phyloP scores from a whole-genome alignment of 2,888 invertebrate genomes.

The Allophyes oxyacanthae region DNA sequence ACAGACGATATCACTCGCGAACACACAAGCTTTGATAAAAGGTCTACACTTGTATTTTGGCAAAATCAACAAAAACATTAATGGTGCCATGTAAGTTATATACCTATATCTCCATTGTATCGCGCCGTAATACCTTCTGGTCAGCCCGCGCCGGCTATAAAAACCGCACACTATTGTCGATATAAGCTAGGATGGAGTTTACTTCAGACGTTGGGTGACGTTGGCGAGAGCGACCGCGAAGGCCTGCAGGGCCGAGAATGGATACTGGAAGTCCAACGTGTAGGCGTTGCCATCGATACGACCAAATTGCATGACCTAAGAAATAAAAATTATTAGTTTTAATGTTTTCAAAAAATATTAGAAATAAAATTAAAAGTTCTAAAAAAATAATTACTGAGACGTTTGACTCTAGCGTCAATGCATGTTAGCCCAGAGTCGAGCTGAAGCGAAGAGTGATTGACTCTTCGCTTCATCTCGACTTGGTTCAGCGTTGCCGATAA shows the following conservation, averaged over 20 bases:
- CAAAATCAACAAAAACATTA: too few species aligned
- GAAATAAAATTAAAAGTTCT: too few species aligned
- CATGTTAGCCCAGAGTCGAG: too few species aligned
- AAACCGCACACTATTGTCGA: constrained; percentile 60
- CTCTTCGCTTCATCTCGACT: too few species aligned
- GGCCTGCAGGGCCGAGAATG: constrained; percentile 99
- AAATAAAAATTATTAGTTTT: constrained; percentile 37
- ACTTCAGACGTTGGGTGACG: constrained; percentile 98
- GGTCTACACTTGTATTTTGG: too few species aligned
- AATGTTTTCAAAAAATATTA: too few species aligned
- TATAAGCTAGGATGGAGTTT: constrained; percentile 68
- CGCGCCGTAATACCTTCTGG: constrained; percentile 13
- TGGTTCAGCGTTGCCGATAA: too few species aligned
- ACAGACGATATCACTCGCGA: constrained; percentile 21
- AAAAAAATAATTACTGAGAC: too few species aligned
- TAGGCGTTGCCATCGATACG: constrained; percentile 99
- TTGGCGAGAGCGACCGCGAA: constrained; percentile 99
- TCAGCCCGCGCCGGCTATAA: constrained; percentile 41
- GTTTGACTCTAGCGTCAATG: too few species aligned
- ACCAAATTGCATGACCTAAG: constrained; percentile 99
- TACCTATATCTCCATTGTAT: not conserved
- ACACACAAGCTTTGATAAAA: constrained; percentile 1
- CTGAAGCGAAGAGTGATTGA: too few species aligned
- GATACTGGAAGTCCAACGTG: constrained; percentile 99
- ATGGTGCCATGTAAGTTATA: too few species aligned